Percentiles rank a stretch among this genome's conserved stretches.
phyloP scores from a whole-genome alignment of 2,113 vertebrate genomes.

The Aythya baeri region DNA sequence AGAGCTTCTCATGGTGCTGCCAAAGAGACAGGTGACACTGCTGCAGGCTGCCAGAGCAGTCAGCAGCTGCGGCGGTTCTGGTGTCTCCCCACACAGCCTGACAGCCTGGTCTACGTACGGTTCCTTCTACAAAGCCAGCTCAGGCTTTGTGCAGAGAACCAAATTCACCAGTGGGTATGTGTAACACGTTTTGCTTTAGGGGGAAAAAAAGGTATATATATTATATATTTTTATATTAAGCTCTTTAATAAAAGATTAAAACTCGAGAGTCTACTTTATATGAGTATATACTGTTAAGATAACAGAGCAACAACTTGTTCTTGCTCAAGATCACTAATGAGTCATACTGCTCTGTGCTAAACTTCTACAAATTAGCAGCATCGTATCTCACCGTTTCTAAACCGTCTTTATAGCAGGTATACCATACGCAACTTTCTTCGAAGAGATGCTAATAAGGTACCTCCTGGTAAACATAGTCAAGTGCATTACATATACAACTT shows the following conservation, averaged over 20 bases:
- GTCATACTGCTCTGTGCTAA: constrained; percentile 58
- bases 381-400: not conserved
- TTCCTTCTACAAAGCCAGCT: not conserved
- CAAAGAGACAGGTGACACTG: not conserved
- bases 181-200: not conserved
- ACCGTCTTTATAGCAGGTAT: not conserved
- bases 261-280: constrained; percentile 24
- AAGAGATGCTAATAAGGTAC: constrained; percentile 8
- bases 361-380: constrained; percentile 58
- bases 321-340: constrained; percentile 34
- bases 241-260: constrained; percentile 66
- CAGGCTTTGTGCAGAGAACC: not conserved
- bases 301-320: constrained; percentile 23
- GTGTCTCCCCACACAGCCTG: no score
- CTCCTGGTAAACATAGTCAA: constrained; percentile 42
- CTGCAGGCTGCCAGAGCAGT: rapidly evolving
- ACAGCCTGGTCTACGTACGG: rapidly evolving
- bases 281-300: constrained; percentile 33
- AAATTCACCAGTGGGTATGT: rapidly evolving
- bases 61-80: rapidly evolving
- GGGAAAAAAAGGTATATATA: not conserved
- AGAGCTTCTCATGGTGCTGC: rapidly evolving
- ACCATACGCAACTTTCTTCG: not conserved
- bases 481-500: not conserved
- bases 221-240: constrained; percentile 42